These are phyloP conservation scores for Rhincodon typus DNA, from an alignment of 2,797 vertebrate species.

Conservation along the genomic window DNA sequence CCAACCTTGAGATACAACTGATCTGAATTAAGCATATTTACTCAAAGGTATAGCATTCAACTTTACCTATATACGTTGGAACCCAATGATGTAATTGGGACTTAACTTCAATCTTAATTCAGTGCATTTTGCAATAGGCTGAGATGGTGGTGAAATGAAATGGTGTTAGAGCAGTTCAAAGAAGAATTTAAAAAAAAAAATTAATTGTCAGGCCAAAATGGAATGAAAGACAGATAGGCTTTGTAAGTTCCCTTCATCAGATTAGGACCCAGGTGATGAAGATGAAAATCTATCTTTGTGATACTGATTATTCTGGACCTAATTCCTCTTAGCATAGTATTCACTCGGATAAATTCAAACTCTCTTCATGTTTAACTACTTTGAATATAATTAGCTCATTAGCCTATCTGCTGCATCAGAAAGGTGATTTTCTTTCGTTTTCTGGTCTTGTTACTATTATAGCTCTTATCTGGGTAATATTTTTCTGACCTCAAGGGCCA, in stretches of 20 bases:
- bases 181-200: background rate
- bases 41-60: background rate
- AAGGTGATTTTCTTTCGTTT: background rate
- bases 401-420: background rate
- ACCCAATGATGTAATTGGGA: background rate
- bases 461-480: background rate
- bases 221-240: background rate
- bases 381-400: background rate
- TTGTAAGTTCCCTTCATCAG: background rate
- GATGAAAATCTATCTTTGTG: background rate
- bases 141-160: background rate
- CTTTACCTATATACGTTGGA: background rate
- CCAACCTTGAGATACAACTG: background rate
- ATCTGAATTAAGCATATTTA: background rate
- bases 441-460: background rate
- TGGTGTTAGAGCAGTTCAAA: background rate
- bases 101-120: background rate
- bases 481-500: background rate
- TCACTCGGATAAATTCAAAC: background rate
- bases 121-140: background rate
- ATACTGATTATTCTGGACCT: background rate
- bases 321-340: background rate
- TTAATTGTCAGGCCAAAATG: background rate
- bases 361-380: background rate
- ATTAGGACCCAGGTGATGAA: background rate